Conservation (phyloP, 2,113 vertebrate species). For the Emydocephalus ijimae region DNA sequence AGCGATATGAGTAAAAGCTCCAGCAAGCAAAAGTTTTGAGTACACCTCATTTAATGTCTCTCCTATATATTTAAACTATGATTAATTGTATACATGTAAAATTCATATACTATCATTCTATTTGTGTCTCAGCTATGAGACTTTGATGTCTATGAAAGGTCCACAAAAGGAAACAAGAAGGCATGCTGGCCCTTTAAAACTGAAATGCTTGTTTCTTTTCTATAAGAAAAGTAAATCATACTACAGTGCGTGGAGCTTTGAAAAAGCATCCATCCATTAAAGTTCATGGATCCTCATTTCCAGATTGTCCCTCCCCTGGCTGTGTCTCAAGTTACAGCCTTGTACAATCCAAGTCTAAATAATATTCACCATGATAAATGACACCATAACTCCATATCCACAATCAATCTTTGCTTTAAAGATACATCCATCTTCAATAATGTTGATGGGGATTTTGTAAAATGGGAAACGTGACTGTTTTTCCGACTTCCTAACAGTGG, state of each 20-base stretch:
- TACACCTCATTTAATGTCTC: constrained; percentile 35
- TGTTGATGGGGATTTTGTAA: constrained; percentile 95
- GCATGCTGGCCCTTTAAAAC: constrained; percentile 76
- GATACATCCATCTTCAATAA: constrained; percentile 98
- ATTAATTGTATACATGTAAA: constrained; percentile 40
- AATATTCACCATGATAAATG: constrained; percentile 98
- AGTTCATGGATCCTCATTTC: constrained; percentile 81
- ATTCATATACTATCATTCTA: constrained; percentile 34
- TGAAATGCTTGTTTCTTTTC: constrained; percentile 68
- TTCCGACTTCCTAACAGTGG: constrained; percentile 81
- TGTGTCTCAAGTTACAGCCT: constrained; percentile 91
- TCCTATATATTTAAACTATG: constrained; percentile 30
- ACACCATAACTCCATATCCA: constrained; percentile 97
- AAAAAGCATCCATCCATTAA: constrained; percentile 88
- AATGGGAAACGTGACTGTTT: constrained; percentile 89
- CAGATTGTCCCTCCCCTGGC: constrained; percentile 90
- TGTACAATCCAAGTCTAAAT: constrained; percentile 97
- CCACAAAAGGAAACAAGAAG: constrained; percentile 41
- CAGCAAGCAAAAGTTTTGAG: constrained; percentile 42
- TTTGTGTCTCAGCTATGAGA: constrained; percentile 47
- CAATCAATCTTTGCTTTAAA: constrained; percentile 99
- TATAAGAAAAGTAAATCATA: constrained; percentile 76
- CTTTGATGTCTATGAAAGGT: neutral
- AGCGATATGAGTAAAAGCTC: constrained; percentile 22
- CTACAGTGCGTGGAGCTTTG: constrained; percentile 77